Conservation (phyloP, 2,113 vertebrate genomes). For the Hemiprocne comata region DNA sequence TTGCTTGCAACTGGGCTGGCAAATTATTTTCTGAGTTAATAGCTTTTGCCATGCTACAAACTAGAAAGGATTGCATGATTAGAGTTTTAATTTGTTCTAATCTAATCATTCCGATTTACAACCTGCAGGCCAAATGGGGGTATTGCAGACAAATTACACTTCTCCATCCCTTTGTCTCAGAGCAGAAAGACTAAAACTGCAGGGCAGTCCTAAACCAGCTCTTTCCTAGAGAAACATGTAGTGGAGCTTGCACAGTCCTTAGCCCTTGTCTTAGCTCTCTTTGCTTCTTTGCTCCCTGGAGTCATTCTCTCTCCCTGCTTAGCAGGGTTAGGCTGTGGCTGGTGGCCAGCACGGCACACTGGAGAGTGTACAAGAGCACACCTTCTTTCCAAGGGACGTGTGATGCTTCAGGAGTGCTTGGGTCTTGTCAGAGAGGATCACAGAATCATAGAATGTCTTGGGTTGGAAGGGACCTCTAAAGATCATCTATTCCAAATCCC, state of each 20-base stretch:
- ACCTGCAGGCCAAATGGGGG: neutral
- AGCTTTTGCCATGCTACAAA: neutral
- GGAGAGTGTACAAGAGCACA: neutral
- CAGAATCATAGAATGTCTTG: no score
- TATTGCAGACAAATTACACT: neutral
- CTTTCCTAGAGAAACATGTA: neutral
- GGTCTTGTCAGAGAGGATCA: neutral
- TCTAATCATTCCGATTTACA: neutral
- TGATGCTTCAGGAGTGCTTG: accelerated
- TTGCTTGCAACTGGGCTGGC: neutral
- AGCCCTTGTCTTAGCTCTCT: neutral
- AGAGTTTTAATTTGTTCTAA: neutral
- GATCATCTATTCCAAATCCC: no score
- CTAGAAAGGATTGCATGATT: neutral
- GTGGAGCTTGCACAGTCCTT: neutral
- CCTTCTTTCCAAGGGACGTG: neutral
- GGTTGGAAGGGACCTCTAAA: no score
- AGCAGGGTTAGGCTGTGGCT: neutral
- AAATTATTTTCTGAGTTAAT: neutral
- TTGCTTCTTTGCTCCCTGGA: neutral
- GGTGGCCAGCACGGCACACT: neutral
- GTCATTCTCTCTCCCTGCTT: neutral
- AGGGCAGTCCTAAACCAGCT: neutral
- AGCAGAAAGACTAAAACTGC: neutral
- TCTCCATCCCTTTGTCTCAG: neutral